A percentile compares a stretch with the other conserved stretches of the same genome.
These are phyloP conservation scores for Mimas tiliae DNA, from an alignment of 2,888 invertebrate species.

Conservation along the genomic window DNA sequence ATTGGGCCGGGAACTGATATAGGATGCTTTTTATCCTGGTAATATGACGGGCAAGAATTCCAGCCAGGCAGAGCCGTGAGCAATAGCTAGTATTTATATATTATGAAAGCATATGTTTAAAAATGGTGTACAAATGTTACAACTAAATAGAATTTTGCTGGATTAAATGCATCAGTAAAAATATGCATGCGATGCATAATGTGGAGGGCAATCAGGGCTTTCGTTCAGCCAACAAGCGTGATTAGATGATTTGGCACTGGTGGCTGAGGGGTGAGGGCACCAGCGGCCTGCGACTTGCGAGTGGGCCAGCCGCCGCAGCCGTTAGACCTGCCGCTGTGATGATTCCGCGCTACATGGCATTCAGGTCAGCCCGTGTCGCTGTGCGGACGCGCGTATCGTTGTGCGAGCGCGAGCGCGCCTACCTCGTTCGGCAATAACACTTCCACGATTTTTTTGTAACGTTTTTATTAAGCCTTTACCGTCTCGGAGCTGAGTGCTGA, in stretches of 20 bases:
- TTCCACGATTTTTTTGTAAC: constrained; percentile 60
- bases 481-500: constrained; percentile 43
- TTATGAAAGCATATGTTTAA: no score
- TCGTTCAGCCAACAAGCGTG: constrained; percentile 1
- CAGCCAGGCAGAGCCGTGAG: no score
- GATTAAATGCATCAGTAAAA: background rate
- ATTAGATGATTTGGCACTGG: constrained; percentile 39
- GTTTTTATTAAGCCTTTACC: constrained; percentile 50
- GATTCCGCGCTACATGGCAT: constrained; percentile 60
- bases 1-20: no score
- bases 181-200: background rate
- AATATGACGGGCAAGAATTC: no score
- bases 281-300: constrained; percentile 24
- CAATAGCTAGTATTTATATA: no score
- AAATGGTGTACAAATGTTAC: no score
- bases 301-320: constrained; percentile 39
- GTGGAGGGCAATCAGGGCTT: background rate
- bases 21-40: no score
- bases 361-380: constrained; percentile 66
- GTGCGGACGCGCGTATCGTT: constrained; percentile 61
- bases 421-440: constrained; percentile 44
- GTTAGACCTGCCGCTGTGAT: constrained; percentile 32
- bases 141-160: background rate
- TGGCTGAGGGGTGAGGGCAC: constrained; percentile 32
- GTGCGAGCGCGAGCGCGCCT: constrained; percentile 38